Evolutionary conservation across 2,888 invertebrate genomes (phyloP).

Genomic region (Myopa testacea): DNA sequence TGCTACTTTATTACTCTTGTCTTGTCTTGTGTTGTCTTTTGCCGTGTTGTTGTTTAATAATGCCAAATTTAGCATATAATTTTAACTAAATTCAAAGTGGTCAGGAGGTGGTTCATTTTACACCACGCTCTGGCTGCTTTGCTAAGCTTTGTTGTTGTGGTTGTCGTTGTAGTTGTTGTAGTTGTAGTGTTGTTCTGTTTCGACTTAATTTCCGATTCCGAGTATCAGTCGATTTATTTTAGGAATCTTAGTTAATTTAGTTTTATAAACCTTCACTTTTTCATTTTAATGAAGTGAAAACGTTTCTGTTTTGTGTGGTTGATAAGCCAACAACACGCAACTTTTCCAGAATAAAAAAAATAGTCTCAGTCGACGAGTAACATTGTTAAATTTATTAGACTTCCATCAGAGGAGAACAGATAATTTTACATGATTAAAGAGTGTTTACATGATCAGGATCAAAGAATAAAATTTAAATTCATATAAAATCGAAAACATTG

Average conservation of each 20-base stretch:
- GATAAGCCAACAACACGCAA: conserved; percentile 60
- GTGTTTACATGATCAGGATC: too few relatives aligned
- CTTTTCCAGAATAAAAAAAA: neutral
- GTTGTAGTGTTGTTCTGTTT: neutral
- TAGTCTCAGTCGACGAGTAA: too few relatives aligned
- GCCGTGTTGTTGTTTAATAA: conserved; percentile 44
- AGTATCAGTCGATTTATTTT: neutral
- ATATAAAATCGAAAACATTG: too few relatives aligned
- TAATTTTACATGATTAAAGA: too few relatives aligned
- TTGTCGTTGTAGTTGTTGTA: neutral
- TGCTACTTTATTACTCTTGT: neutral
- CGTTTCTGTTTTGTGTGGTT: conserved; percentile 52
- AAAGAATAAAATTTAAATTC: too few relatives aligned
- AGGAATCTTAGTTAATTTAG: conserved; percentile 59
- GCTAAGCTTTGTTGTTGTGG: neutral
- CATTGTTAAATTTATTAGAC: too few relatives aligned
- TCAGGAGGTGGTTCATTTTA: neutral
- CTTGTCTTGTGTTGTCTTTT: conserved; percentile 13
- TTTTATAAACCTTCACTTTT: conserved; percentile 39
- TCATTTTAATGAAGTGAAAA: conserved; percentile 66
- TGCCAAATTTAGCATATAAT: too few relatives aligned
- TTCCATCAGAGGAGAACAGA: too few relatives aligned
- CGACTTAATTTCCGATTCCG: neutral
- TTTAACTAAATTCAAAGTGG: neutral
- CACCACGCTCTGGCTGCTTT: neutral